These are phyloP conservation scores for Actias luna DNA, from an alignment of 2,888 invertebrate species.

Conservation along the genomic window DNA sequence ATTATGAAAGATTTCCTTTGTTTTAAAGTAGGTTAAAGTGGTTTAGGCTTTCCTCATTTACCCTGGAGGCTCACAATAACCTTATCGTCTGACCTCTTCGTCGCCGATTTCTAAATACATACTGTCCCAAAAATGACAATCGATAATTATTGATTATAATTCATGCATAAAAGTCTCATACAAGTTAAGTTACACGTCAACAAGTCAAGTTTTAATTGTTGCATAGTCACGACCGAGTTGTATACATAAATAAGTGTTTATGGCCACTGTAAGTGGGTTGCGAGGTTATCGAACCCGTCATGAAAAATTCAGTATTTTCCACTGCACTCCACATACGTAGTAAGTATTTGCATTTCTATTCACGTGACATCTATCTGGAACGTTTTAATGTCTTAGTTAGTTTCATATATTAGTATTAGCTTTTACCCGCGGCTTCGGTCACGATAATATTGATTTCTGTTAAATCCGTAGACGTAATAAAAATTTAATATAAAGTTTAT, in stretches of 20 bases:
- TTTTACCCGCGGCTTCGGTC: not conserved
- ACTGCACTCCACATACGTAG: not conserved
- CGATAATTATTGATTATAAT: too few relatives aligned
- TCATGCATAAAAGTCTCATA: not conserved
- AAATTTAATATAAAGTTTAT: too few relatives aligned
- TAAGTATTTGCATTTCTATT: not conserved
- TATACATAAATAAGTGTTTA: not conserved
- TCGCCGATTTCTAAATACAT: too few relatives aligned
- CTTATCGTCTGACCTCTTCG: too few relatives aligned
- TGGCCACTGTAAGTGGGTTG: not conserved
- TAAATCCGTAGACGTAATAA: too few relatives aligned
- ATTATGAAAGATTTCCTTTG: too few relatives aligned
- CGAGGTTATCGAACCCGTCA: not conserved
- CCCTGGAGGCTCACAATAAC: too few relatives aligned
- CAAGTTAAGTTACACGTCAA: not conserved
- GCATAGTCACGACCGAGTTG: not conserved
- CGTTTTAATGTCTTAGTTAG: not conserved
- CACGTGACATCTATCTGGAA: not conserved
- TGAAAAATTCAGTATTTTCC: slow-evolving; percentile 5
- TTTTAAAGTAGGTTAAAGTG: too few relatives aligned
- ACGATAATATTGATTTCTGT: not conserved
- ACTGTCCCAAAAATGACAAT: too few relatives aligned
- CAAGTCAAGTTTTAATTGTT: not conserved
- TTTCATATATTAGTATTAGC: too few relatives aligned
- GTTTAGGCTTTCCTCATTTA: too few relatives aligned